phyloP scores from a whole-genome alignment of 92 coral and sea anemone species.

The Bergia puertoricense region DNA sequence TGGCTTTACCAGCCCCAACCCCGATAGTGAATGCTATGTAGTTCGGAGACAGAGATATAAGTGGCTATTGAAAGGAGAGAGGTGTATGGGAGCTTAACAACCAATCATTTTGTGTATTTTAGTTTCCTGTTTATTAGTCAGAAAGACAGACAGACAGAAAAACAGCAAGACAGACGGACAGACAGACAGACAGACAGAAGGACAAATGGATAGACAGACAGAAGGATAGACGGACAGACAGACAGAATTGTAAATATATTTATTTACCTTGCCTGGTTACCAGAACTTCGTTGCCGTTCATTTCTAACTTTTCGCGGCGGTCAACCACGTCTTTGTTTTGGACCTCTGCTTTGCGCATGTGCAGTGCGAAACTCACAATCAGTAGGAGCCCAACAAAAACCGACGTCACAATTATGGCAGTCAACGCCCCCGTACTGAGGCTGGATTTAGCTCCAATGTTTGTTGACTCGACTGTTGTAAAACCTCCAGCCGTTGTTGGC shows the following conservation, averaged over 20 bases:
- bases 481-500: background rate
- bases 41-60: no score
- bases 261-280: background rate
- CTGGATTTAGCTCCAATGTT: slow-evolving; percentile 28
- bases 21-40: no score
- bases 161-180: no score
- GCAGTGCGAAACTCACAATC: slow-evolving; percentile 3
- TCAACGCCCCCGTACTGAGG: slow-evolving; percentile 31
- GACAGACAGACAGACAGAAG: no score
- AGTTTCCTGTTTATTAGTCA: no score
- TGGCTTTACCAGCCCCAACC: no score
- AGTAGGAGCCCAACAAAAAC: slow-evolving; percentile 13
- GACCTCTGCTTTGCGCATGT: background rate
- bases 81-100: no score
- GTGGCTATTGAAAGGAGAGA: no score
- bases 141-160: no score
- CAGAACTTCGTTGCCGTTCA: background rate
- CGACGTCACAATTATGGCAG: slow-evolving; percentile 46
- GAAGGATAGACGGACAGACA: background rate
- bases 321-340: background rate
- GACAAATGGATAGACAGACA: no score
- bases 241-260: background rate
- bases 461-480: background rate
- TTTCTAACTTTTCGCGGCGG: background rate
- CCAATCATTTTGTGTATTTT: no score